Conservation (phyloP, 2,113 vertebrate genomes). For the Tenebrosternarchus preto region DNA sequence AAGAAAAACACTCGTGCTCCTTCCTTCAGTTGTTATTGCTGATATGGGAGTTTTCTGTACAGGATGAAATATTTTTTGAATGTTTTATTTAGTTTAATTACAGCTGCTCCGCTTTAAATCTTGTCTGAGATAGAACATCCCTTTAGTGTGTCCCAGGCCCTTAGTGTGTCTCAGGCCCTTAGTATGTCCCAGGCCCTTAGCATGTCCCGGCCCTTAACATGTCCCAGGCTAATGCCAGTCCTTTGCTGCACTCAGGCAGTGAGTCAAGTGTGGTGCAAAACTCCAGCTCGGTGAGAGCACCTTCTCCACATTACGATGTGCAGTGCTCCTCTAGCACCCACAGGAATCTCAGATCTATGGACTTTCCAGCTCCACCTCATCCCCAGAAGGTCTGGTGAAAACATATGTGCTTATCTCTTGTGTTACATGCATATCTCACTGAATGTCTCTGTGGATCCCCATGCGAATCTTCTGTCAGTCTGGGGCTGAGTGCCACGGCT, state of each 20-base stretch:
- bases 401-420: background rate
- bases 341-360: constrained; percentile 33
- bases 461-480: background rate
- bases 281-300: constrained; percentile 18
- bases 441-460: constrained; percentile 1
- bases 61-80: constrained; percentile 42
- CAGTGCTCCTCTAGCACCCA: constrained; percentile 25
- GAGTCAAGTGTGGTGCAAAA: constrained; percentile 27
- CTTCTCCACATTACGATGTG: constrained; percentile 15
- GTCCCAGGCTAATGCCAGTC: constrained; percentile 21
- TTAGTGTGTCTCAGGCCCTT: too few relatives aligned
- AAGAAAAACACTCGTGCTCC: too few relatives aligned
- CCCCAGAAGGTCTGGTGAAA: background rate
- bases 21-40: constrained; percentile 9
- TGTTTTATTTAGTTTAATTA: constrained; percentile 45
- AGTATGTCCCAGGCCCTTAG: too few relatives aligned
- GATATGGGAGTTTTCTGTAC: constrained; percentile 11
- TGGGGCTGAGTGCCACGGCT: background rate
- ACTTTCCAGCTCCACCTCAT: constrained; percentile 20
- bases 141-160: background rate
- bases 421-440: background rate
- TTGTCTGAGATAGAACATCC: constrained; percentile 10
- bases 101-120: constrained; percentile 31
- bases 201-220: background rate
- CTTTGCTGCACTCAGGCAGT: background rate